Conservation (phyloP, 2,888 invertebrate species). For the Cylloceria caligata region DNA sequence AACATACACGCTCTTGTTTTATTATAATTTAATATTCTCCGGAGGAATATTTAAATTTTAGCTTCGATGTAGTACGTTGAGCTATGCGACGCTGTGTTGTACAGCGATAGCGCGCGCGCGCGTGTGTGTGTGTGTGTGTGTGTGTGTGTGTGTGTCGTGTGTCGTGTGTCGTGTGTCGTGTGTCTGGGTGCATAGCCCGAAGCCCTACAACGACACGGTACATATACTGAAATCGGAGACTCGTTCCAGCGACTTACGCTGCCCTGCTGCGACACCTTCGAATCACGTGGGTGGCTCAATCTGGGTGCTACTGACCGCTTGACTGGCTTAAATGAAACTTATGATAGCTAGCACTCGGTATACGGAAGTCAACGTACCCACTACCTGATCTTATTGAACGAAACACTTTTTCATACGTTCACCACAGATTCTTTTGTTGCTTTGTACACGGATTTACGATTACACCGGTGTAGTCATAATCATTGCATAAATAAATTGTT, state of each 20-base stretch:
- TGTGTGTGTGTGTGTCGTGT: too few relatives aligned
- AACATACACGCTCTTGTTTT: neutral
- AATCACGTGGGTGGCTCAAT: slow-evolving; percentile 56
- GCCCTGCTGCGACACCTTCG: slow-evolving; percentile 14
- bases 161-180: too few relatives aligned
- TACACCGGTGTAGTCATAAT: neutral
- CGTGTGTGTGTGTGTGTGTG: too few relatives aligned
- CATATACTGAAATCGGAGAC: slow-evolving; percentile 57
- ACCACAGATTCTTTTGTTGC: slow-evolving; percentile 10
- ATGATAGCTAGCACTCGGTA: slow-evolving; percentile 46
- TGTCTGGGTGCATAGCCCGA: slow-evolving; percentile 37
- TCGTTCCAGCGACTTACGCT: slow-evolving; percentile 19
- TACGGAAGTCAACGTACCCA: slow-evolving; percentile 59
- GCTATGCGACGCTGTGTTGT: neutral
- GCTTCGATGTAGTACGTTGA: neutral
- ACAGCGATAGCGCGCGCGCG: neutral
- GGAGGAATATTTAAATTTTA: neutral
- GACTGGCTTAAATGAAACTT: slow-evolving; percentile 63
- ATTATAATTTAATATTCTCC: neutral
- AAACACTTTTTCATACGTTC: slow-evolving; percentile 34
- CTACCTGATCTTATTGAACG: slow-evolving; percentile 59
- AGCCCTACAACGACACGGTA: slow-evolving; percentile 44
- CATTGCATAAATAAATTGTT: neutral
- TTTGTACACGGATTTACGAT: neutral
- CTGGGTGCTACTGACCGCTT: slow-evolving; percentile 65